Evolutionary conservation across 2,888 invertebrate genomes (phyloP), one percentile per base, ranked within the genome.

Genomic region (Drosophila seclusa): DNA sequence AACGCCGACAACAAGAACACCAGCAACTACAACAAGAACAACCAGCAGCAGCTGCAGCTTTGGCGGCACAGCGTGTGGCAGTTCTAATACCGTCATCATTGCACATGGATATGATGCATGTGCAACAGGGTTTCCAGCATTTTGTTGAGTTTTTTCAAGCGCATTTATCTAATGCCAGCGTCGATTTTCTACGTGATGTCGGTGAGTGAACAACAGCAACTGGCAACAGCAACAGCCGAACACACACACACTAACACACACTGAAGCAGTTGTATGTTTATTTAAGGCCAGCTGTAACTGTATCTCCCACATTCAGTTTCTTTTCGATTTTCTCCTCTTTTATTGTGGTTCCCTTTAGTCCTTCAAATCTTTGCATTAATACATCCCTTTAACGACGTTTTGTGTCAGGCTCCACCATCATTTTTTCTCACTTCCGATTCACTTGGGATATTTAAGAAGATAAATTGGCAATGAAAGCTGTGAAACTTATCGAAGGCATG

Each of bases 81-180:
- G 86, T 92, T 80, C 81, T 92, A 82, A 88, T 92, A 82, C 91
- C 92, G 57, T 76, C 92, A 59, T 80, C 84, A 65, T 69, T 92
- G 57, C 87, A 90, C 73, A 71, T 64, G 57, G 81, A 92, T 68
- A 88, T 76, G 87, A 89, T 90, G 89, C 90, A 91, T 68, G 88
- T 93, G 86, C 91, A 92, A 85, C 90, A 91, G 78, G 92, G 92
- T 45, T 93, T 93, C 66, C 79, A 89, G 54, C 79, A 90, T 76
- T 93, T 93, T 79, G 80, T 92, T 63, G 91, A 93, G 52, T 92
- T 92, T 77, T 93, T 93, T 77, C 90, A 92, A 83, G 83, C 92
- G 71, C 84, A 91, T 76, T 81, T 92, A 76, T 80, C 84, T 68
- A 91, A 91, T 78, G 88, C 86, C 55, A 91, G 69, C 72, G 92